These are phyloP conservation scores for Apostichopus parvimensis DNA, from an alignment of 35 echinoderm and acorn worm genomes.

Conservation along the genomic window DNA sequence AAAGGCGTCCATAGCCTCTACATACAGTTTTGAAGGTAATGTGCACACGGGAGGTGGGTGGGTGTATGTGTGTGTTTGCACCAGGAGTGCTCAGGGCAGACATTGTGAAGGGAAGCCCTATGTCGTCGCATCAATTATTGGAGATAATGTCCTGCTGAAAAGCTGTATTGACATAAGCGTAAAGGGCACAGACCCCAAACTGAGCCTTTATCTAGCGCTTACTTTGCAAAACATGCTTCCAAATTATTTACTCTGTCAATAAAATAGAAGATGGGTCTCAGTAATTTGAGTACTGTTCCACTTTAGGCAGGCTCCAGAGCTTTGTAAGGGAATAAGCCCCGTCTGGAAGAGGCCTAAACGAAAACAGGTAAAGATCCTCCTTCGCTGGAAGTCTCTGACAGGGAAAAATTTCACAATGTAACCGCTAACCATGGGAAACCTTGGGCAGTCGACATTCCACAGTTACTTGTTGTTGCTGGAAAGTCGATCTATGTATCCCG, in stretches of 20 bases:
- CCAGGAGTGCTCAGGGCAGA: background rate
- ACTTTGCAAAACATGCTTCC: background rate
- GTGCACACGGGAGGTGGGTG: no score
- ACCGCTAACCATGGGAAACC: conserved; percentile 4
- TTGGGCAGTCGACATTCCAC: background rate
- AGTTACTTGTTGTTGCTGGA: background rate
- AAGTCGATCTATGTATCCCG: no score
- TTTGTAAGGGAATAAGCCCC: background rate
- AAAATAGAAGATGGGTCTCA: conserved; percentile 23
- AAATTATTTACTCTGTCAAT: conserved; percentile 48
- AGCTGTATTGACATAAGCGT: conserved; percentile 12
- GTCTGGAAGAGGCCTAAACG: conserved; percentile 11
- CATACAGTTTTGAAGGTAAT: background rate
- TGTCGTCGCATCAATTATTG: conserved; percentile 16
- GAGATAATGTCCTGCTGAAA: conserved; percentile 39
- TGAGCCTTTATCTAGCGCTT: conserved; percentile 10
- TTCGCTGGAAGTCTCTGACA: background rate
- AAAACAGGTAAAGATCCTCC: conserved; percentile 27
- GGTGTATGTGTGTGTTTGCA: no score
- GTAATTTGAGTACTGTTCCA: conserved; percentile 49
- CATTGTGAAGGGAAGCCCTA: conserved; percentile 4
- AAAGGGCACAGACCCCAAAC: conserved; percentile 28
- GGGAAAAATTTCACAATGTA: conserved; percentile 5
- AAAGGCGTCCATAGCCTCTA: background rate
- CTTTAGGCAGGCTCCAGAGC: conserved; percentile 25